Evolutionary conservation across 2,888 invertebrate species (phyloP).

Genomic region (Caenorhabditis afra): DNA sequence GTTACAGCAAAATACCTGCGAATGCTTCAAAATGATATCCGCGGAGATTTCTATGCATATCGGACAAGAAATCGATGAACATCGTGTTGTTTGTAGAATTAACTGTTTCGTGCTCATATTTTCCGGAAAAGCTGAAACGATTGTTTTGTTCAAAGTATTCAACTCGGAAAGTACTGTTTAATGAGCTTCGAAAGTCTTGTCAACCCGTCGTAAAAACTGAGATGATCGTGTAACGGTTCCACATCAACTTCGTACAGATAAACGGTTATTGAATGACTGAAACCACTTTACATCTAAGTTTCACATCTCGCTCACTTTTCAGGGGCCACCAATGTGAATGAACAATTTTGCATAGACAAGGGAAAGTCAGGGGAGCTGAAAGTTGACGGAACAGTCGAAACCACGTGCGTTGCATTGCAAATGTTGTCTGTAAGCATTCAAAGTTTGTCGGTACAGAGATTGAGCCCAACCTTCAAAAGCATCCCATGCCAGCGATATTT

Average conservation of each 20-base stretch:
- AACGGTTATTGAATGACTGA: conserved; percentile 2
- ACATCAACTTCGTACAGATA: conserved; percentile 15
- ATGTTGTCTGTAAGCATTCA: too few relatives aligned
- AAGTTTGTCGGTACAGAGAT: too few relatives aligned
- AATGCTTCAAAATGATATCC: conserved; percentile 12
- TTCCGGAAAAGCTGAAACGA: conserved; percentile 11
- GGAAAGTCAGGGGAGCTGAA: too few relatives aligned
- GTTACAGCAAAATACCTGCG: too few relatives aligned
- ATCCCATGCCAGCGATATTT: too few relatives aligned
- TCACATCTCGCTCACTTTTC: not conserved
- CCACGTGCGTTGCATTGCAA: too few relatives aligned
- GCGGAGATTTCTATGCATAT: not conserved
- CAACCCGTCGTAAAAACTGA: conserved; percentile 21
- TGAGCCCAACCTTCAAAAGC: not conserved
- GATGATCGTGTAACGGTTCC: conserved; percentile 22
- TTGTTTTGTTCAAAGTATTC: not conserved
- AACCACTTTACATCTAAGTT: not conserved
- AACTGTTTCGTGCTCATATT: not conserved
- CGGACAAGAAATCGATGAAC: not conserved
- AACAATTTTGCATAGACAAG: too few relatives aligned
- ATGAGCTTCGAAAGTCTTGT: not conserved
- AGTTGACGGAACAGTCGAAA: too few relatives aligned
- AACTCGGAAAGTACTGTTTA: not conserved
- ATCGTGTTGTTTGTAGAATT: not conserved
- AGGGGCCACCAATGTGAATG: not conserved